Conservation (phyloP, 2,888 invertebrate species). For the Noctua comes region DNA sequence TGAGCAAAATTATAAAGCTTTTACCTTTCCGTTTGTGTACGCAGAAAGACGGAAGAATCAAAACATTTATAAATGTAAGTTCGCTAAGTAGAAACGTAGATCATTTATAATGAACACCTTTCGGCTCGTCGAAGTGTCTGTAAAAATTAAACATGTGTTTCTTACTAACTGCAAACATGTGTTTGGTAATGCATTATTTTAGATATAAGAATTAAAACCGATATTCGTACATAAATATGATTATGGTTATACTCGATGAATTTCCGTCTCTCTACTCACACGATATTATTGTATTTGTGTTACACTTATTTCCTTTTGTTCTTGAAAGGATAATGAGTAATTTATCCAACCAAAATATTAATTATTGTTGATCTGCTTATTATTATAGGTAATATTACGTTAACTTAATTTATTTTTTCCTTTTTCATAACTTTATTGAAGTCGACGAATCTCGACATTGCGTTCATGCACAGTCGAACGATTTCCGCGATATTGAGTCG, state of each 20-base stretch:
- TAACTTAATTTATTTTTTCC: too few relatives aligned
- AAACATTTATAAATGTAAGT: conserved; percentile 1
- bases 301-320: background rate
- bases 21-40: background rate
- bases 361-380: background rate
- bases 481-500: conserved; percentile 19
- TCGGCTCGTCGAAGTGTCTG: background rate
- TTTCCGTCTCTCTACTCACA: background rate
- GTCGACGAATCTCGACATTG: background rate
- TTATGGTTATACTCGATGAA: background rate
- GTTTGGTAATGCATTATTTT: background rate
- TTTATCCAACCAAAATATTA: background rate
- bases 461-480: background rate
- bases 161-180: background rate
- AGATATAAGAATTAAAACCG: background rate
- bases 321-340: conserved; percentile 10
- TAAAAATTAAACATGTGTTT: conserved; percentile 1
- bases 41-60: background rate
- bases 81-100: conserved; percentile 7
- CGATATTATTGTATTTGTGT: background rate
- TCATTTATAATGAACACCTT: conserved; percentile 16
- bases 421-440: background rate
- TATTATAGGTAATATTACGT: background rate
- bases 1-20: background rate
- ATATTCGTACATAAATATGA: background rate